A percentile compares a stretch with the other conserved stretches of the same genome.
Evolutionary conservation across 2,888 invertebrate species (phyloP).

Genomic region (Chloroclysta siterata): DNA sequence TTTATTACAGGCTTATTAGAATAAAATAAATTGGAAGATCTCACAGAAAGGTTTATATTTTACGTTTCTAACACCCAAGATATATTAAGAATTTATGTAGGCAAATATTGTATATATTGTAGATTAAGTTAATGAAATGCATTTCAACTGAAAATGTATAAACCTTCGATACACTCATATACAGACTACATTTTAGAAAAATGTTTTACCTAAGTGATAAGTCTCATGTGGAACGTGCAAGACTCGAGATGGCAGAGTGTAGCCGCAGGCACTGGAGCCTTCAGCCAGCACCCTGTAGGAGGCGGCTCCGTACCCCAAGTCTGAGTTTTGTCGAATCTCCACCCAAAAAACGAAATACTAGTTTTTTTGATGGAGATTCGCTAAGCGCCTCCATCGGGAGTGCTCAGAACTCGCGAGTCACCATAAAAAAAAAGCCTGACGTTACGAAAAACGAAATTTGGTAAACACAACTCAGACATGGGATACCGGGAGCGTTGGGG

Average conservation of each 20-base stretch:
- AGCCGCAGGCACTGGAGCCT: constrained; percentile 18
- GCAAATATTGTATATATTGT: no score
- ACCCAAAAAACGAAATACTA: no score
- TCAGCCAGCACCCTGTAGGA: constrained; percentile 11
- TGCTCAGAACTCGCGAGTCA: no score
- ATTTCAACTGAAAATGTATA: background rate
- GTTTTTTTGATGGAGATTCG: no score
- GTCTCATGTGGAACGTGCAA: constrained; percentile 16
- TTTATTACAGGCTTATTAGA: background rate
- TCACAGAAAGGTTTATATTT: background rate
- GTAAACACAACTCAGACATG: no score
- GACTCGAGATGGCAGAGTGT: constrained; percentile 11
- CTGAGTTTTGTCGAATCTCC: no score
- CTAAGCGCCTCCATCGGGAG: no score
- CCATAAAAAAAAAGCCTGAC: no score
- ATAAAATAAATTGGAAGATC: background rate
- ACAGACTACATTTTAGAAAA: background rate
- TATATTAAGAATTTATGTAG: no score
- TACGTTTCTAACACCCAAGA: no score
- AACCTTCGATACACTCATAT: background rate
- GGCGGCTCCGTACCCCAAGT: constrained; percentile 6
- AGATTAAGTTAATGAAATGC: no score
- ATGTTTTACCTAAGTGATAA: constrained; percentile 16
- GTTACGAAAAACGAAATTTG: no score
- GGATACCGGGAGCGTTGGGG: constrained; percentile 39